Percentiles rank a stretch among this genome's conserved stretches.
phyloP scores from a whole-genome alignment of 64 coral and sea anemone species.

The Exaiptasia diaphana region DNA sequence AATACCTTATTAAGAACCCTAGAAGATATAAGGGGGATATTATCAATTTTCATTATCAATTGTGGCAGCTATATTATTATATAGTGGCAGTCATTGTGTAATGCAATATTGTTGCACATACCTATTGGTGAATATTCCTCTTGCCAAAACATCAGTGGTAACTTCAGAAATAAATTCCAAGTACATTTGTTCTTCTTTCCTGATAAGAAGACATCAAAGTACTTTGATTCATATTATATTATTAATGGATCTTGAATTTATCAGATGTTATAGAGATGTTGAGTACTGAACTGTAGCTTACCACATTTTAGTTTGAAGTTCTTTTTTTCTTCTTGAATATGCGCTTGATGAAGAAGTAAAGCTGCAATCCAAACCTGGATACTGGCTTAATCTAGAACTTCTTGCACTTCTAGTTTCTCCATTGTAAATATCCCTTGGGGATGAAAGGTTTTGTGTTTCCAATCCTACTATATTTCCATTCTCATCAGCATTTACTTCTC shows the following conservation, averaged over 20 bases:
- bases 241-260: too few species aligned
- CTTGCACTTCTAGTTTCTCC: too few species aligned
- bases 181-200: conserved; percentile 69
- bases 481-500: too few species aligned
- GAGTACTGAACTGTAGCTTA: neutral
- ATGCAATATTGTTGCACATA: neutral
- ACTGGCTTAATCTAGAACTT: too few species aligned
- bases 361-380: too few species aligned
- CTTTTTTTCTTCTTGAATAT: conserved; percentile 7
- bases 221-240: too few species aligned
- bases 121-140: conserved; percentile 79
- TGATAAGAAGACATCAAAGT: neutral
- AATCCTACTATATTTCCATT: too few species aligned
- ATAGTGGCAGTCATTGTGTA: neutral
- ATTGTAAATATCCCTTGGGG: too few species aligned
- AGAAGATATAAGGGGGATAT: neutral
- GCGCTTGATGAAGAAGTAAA: too few species aligned
- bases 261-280: too few species aligned
- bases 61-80: neutral
- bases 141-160: conserved; percentile 64
- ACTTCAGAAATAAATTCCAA: conserved; percentile 75
- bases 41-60: neutral
- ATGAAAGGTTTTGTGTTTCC: too few species aligned
- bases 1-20: conserved; percentile 75
- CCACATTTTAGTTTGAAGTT: conserved; percentile 2